A percentile compares a stretch with the other conserved stretches of the same genome.
Conservation (phyloP, 2,797 vertebrate genomes). For the Megalops cyprinoides region DNA sequence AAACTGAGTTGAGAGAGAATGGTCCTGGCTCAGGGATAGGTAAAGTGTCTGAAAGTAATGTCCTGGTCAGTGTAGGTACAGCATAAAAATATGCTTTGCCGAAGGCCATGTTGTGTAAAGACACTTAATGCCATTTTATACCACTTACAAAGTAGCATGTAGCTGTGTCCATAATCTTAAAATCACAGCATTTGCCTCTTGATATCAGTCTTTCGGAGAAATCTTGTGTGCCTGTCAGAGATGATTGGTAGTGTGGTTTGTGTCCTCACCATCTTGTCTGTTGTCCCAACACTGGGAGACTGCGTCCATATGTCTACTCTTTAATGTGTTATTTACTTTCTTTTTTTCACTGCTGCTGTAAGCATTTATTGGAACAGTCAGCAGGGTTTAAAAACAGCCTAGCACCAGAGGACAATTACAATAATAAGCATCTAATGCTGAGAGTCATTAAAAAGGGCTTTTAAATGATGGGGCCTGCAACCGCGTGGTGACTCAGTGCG, state of each 20-base stretch:
- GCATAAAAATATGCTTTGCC: not conserved
- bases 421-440: slow-evolving; percentile 69
- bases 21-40: not conserved
- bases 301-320: slow-evolving; percentile 34
- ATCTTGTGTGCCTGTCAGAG: not conserved
- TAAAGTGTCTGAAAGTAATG: not conserved
- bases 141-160: not conserved
- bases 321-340: slow-evolving; percentile 32
- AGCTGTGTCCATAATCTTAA: not conserved
- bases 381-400: slow-evolving; percentile 53
- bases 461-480: slow-evolving; percentile 68
- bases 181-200: not conserved
- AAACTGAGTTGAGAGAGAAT: not conserved
- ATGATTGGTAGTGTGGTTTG: not conserved
- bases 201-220: not conserved
- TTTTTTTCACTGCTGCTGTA: slow-evolving; percentile 40
- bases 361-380: slow-evolving; percentile 57
- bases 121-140: not conserved
- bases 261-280: not conserved
- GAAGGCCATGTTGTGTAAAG: not conserved
- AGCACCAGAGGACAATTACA: slow-evolving; percentile 68
- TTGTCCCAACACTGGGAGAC: not conserved
- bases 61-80: not conserved
- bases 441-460: slow-evolving; percentile 62
- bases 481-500: slow-evolving; percentile 65